Base-by-base conservation (phyloP, 2,113 vertebrate genomes). In the Smithornis capensis region DNA sequence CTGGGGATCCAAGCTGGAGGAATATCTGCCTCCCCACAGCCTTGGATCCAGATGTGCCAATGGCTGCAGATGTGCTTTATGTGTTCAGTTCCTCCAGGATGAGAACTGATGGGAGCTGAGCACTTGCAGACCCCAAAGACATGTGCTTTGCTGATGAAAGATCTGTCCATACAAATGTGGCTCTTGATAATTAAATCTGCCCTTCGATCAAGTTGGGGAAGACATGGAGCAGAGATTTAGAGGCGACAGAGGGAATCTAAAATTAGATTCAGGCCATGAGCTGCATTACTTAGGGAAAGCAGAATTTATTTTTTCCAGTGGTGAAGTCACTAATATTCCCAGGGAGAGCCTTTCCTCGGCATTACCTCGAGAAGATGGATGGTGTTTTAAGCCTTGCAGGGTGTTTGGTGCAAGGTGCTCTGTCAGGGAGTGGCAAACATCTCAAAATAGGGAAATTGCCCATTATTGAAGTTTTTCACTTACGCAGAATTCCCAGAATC, bases 251-350 rank as follows among this genome's bases (percentile, higher is more conserved):
- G 70, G 89, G 92, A 76, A 89, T 76, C 91, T 85, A 75, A 92
- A 96, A 92, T 92, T 53, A 85, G 91, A 85, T 76, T 42, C 2
- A 1, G 10, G 0, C 78, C 82, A 53, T 68, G 60, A 91, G 78
- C 84, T 85, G 62, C 81, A 22, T 76, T 79, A 79, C 81, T 85
- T 84, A 68, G 93, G 91, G 78, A 94, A 84, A 87, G 70, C 55
- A 85, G 74, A 42, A 94, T 75, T 84, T 79, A 91, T 95, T 83
- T 87, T 62, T 67, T 91, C 57, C 89, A 85, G 74, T 45, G 92
- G 74, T 68, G 60, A 35, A 84, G 87, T 91, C 91, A 67, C 92
- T 95, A 79, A 89, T 93, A 75, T 73, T 95, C 89, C 94, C 87
- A 73, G 63, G 24, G 89, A 94, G 80, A 89, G 70, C 62, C 55